phyloP scores from a whole-genome alignment of 2,888 invertebrate genomes.

The Tupiocoris notatus region DNA sequence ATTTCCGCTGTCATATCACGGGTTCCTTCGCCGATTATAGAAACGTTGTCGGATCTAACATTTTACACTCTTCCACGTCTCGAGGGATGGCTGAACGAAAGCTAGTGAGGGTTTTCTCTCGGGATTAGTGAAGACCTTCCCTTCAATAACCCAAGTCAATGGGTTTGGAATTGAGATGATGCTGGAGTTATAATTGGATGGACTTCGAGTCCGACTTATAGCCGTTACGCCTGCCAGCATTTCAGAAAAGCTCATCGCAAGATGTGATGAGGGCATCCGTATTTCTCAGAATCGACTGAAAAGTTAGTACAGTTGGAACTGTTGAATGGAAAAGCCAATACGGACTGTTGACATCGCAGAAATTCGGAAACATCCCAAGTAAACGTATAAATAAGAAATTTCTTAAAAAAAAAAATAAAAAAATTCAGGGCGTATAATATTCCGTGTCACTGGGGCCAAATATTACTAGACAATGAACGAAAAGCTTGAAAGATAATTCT shows the following conservation, averaged over 20 bases:
- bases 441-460: no score
- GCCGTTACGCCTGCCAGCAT: not conserved
- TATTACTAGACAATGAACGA: no score
- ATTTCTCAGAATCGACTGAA: not conserved
- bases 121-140: constrained; percentile 9
- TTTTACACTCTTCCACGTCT: no score
- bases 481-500: no score
- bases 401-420: no score
- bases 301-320: not conserved
- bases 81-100: no score
- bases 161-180: not conserved
- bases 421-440: no score
- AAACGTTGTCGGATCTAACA: no score
- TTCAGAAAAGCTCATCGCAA: not conserved
- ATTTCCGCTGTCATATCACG: no score
- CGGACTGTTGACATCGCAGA: not conserved
- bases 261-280: not conserved
- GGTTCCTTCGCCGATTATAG: no score
- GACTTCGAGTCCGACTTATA: not conserved
- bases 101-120: not conserved
- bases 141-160: constrained; percentile 20
- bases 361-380: no score
- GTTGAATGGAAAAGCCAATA: not conserved
- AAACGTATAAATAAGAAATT: no score
- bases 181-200: constrained; percentile 19